phyloP scores from a whole-genome alignment of 2,113 vertebrate genomes.

The Loxodonta africana region DNA sequence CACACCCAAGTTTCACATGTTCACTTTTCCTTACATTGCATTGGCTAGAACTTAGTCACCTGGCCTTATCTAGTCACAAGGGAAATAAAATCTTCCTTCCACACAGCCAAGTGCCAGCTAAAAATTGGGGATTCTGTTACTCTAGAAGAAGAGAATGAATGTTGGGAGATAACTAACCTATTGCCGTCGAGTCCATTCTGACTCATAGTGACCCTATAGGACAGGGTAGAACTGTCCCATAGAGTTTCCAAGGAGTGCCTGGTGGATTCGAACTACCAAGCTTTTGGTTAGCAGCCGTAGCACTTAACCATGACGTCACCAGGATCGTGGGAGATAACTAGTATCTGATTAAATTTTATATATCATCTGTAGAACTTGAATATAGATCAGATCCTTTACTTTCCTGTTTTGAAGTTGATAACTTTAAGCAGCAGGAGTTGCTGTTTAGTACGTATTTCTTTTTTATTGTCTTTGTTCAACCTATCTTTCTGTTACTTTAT shows the following conservation, averaged over 20 bases:
- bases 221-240: too few species aligned
- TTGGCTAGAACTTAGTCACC: background rate
- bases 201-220: too few species aligned
- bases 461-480: background rate
- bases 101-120: background rate
- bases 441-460: slow-evolving; percentile 33
- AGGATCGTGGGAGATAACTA: background rate
- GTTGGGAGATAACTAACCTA: background rate
- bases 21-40: background rate
- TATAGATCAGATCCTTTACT: background rate
- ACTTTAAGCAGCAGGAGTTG: slow-evolving; percentile 53
- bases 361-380: slow-evolving; percentile 6
- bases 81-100: background rate
- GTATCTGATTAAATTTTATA: too few species aligned
- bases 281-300: too few species aligned
- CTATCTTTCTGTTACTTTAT: background rate
- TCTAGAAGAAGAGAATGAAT: background rate
- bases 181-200: too few species aligned
- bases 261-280: too few species aligned
- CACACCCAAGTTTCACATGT: background rate
- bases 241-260: too few species aligned
- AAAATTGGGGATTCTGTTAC: slow-evolving; percentile 9
- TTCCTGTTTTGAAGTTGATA: background rate
- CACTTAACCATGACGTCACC: too few species aligned
- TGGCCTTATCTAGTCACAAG: background rate